These are phyloP conservation scores for Sylvia borin DNA, from an alignment of 2,797 vertebrate species.

Conservation along the genomic window DNA sequence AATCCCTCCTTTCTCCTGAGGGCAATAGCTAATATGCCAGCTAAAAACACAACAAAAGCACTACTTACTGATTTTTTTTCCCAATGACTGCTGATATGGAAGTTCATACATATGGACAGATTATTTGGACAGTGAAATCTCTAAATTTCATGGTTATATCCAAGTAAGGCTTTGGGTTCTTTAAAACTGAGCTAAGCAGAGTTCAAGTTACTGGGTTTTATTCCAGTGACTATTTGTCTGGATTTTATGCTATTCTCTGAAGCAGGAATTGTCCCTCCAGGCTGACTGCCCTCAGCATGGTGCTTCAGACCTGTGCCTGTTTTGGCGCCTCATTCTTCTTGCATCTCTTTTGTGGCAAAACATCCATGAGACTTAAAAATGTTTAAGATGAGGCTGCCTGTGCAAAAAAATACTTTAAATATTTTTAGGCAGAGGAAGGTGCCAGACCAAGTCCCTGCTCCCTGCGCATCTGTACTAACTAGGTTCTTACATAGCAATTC, in stretches of 20 bases:
- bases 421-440: background rate
- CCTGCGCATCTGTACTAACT: background rate
- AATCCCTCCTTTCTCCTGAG: background rate
- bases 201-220: background rate
- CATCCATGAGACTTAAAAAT: background rate
- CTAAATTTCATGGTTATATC: background rate
- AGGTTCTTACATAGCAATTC: background rate
- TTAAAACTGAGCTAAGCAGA: background rate
- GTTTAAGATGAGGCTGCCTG: background rate
- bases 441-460: background rate
- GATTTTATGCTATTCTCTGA: background rate
- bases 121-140: background rate
- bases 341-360: background rate
- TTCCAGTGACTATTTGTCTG: background rate
- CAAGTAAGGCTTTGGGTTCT: background rate
- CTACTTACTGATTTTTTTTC: background rate
- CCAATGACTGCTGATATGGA: accelerated
- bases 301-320: background rate
- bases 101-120: background rate
- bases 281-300: background rate
- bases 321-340: background rate
- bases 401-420: background rate
- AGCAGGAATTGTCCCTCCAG: background rate
- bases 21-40: background rate
- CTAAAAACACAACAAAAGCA: background rate